A percentile compares a stretch with the other conserved stretches of the same genome.
phyloP scores from a whole-genome alignment of 2,888 invertebrate species.

The Nephrotoma appendiculata region DNA sequence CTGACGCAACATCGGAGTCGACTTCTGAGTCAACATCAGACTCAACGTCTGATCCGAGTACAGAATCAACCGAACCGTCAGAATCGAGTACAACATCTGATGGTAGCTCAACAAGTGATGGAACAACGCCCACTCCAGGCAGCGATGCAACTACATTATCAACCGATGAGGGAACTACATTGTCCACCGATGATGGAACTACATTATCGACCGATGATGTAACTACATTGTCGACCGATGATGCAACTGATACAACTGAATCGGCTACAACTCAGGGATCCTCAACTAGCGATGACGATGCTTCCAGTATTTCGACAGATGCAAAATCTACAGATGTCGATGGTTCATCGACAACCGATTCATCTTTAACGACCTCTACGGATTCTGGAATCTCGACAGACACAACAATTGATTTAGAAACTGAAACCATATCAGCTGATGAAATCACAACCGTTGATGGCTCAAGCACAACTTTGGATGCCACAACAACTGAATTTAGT shows the following conservation, averaged over 20 bases:
- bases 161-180: neutral
- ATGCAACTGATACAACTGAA: neutral
- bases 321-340: neutral
- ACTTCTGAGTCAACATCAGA: neutral
- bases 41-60: neutral
- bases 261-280: neutral
- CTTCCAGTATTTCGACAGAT: neutral
- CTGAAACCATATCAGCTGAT: conserved; percentile 12
- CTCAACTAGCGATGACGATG: neutral
- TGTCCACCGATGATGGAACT: neutral
- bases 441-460: conserved; percentile 16
- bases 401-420: neutral
- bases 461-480: neutral
- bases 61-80: conserved; percentile 1
- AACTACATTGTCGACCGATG: neutral
- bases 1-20: conserved; percentile 1
- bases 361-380: conserved; percentile 9
- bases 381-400: conserved; percentile 5
- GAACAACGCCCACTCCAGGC: neutral
- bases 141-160: neutral
- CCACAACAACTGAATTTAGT: conserved; percentile 4
- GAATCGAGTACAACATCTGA: conserved; percentile 4
- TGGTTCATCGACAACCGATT: neutral
- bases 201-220: neutral
- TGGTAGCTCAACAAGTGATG: neutral